Evolutionary conservation across 2,888 invertebrate genomes (phyloP), one percentile per base, ranked within the genome.

Genomic region (Drosophila tripunctata): DNA sequence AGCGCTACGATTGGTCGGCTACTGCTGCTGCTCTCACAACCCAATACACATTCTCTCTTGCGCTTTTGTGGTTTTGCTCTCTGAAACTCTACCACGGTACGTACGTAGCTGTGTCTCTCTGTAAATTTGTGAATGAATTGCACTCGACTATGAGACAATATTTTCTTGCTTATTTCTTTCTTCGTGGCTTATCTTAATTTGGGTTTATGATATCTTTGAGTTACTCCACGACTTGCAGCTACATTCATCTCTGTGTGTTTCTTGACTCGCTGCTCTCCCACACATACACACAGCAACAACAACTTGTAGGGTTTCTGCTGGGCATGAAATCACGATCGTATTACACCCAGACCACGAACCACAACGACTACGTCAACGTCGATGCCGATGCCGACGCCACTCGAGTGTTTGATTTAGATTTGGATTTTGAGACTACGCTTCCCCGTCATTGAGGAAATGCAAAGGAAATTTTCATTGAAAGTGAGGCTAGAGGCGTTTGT

Each of bases 151-250:
- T 57, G 70, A 50, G 50, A 35, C 15, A 60, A 10, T 69, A 57
- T 73, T 62, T 62, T 68, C 48, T 65, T 51, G 56, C 75, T 72
- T 75, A 61, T 10, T 27, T 27, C 64, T 10, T 27, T 27, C 64
- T 83, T 57, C 54, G 57, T 58, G 69, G 62, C 68, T 87, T 83
- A 87, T 83, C 87, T 87, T 76, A 82, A 83, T 83, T 85, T 67
- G 76, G 66, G 52, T 69, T 85, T 78, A 67, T 78, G 82, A 82
- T 82, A 87, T 87, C 86, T 75, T 43, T 55, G 63, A 65, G 51
- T 57, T 60, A 63, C 67, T 58, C 44, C 7, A 51, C 51, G 15
- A 24, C 24, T 27, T 27, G 10, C 55, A 62, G 50, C 55, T 47
- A 47, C 60, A 52, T 48, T 44, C 57, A 61, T 60, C 50, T 63